These are phyloP conservation scores for Ciona savignyi DNA, from an alignment of 23 tunicate species.

Conservation along the genomic window DNA sequence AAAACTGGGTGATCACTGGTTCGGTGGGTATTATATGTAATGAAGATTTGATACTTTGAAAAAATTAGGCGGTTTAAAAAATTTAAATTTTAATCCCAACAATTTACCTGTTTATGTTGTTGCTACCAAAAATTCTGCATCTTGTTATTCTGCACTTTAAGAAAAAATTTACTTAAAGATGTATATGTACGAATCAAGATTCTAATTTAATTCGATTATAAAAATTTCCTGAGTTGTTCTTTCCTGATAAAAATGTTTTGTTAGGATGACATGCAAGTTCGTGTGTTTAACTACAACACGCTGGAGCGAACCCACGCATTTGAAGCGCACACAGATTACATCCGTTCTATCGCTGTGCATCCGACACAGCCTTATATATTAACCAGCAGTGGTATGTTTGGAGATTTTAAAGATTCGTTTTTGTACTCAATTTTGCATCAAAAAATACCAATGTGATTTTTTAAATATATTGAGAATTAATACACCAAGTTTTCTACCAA, in stretches of 20 bases:
- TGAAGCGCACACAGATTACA: constrained; percentile 99
- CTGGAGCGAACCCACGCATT: constrained; percentile 89
- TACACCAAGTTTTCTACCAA: background rate
- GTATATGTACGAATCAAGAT: no score
- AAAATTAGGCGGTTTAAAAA: background rate
- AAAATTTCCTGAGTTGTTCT: background rate
- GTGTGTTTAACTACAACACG: constrained; percentile 97
- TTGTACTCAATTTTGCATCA: no score
- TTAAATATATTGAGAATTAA: no score
- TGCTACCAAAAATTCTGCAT: no score
- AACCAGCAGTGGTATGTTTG: constrained; percentile 79
- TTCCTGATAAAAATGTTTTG: no score
- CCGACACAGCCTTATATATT: constrained; percentile 95
- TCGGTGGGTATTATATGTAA: constrained; percentile 70
- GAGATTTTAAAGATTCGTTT: no score
- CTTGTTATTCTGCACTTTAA: no score
- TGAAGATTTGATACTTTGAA: background rate
- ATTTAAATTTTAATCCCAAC: background rate
- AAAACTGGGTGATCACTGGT: constrained; percentile 99
- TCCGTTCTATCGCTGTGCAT: constrained; percentile 96
- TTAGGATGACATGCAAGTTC: constrained; percentile 96
- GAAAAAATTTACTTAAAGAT: no score
- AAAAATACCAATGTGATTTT: no score
- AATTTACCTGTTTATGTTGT: background rate
- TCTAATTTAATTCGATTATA: background rate